Base-by-base conservation (phyloP, 2,888 invertebrate species). In the Drosophila peninsularis region DNA sequence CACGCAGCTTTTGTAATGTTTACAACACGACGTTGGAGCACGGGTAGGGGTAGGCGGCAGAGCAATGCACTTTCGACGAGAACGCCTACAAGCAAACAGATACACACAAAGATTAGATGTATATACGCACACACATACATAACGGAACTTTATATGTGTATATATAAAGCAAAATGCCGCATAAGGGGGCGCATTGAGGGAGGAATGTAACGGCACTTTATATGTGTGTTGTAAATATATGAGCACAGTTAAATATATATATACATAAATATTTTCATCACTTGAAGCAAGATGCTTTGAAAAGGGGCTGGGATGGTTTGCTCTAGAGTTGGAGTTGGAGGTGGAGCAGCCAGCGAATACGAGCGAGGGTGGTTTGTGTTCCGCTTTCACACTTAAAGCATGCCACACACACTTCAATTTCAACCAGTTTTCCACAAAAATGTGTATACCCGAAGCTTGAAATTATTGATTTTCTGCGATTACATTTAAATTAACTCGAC, bases 1-100 rank as follows among this genome's bases (percentile, higher is more conserved):
- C 83, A 70, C 74, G 74, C 68, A 75, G 77, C 88, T 83, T 88
- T 88, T 86, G 84, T 83, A 82, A 86, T 88, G 83, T 80, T 80
- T 80, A 80, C 80, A 79, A 80, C 71, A 70, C 49, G 32, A 49
- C 34, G 54, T 37, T 45, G 75, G 44, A 30, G 62, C 34, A 49
- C 44, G 61, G 54, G 41, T 50, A 66, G 77, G 61, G 54, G 44
- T 50, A 64, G 77, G 77, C 62, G 80, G 75, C 47, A 71, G 80
- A 82, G 86, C 83, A 84, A 80, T 84, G 83, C 83, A 84, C 89
- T 84, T 80, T 82, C 69, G 54, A 71, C 68, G 61, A 68, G 71
- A 68, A 74, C 84, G 72, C 71, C 71, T 62, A 75, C 79, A 73
- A 47, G 66, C 62, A 74, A 61, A 65, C 69, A 85, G 71, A 85